Base-by-base conservation (phyloP, 1,140 invertebrate genomes). In the Subanguina moxae region DNA sequence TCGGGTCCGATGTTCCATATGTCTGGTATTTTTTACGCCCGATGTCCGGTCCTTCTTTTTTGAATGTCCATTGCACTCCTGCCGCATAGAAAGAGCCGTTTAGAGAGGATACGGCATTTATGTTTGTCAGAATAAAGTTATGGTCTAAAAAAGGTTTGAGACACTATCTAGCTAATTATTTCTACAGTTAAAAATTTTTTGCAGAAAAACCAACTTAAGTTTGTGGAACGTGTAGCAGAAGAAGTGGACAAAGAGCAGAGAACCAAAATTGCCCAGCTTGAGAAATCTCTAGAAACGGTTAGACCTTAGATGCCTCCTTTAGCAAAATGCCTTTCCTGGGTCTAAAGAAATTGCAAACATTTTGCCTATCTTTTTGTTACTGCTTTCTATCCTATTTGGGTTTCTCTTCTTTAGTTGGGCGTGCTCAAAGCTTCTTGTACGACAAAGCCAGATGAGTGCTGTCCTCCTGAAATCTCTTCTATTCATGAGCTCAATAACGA, bases 321-420 rank as follows among this genome's bases (percentile, higher is more conserved):
- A 5, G 32, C 32, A 38, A 38, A 38, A 25, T 52, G 8, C n/a
- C 17, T 52, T 52, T 7, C 3, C 15, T 52, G 48, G 17, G n/a
- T 52, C 3, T 52, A 5, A 15, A 52, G 48, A 52, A 52, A 52
- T 52, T 25, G 11, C 11, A 45, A n/a, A n/a, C n/a, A 11, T 13
- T 11, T 45, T 45, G n/a, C 48, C 23, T 52, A 52, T 52, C 23
- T 52, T 52, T 52, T 19, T 19, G 48, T 52, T 19, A 21, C 23
- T 52, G 48, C 48, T 52, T 52, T 52, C 48, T 52, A 21, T 52
- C n/a, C 48, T 52, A 21, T 52, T 19, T 52, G 3, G 48, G n/a
- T 21, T 25, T 52, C 23, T 52, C 48, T 52, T 52, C 48, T 52
- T 52, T 25, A 19, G 23, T 19, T 52, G 3, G 48, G 48, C n/a